phyloP scores from a whole-genome alignment of 1,140 invertebrate species.

The Philopotamus ludificatus region DNA sequence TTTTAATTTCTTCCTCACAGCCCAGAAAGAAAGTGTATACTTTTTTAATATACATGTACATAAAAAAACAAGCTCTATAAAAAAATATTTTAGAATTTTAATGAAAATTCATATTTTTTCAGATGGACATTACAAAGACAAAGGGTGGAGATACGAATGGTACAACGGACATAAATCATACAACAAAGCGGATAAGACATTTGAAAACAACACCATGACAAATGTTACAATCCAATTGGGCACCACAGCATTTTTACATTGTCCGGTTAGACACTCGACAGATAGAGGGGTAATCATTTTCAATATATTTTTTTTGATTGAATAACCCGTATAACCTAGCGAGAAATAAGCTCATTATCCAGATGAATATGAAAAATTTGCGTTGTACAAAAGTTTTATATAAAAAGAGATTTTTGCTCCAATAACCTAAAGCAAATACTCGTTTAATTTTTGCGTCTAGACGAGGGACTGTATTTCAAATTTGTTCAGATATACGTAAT shows the following conservation, averaged over 20 bases:
- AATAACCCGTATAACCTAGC: not conserved
- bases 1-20: not conserved
- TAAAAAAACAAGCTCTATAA: not conserved
- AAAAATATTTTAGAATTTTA: too few relatives aligned
- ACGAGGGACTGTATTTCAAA: too few relatives aligned
- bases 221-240: conserved; percentile 82
- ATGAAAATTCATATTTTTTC: conserved; percentile 9
- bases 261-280: conserved; percentile 56
- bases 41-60: not conserved
- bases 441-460: too few relatives aligned
- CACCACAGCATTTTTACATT: conserved; percentile 81
- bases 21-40: not conserved
- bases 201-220: conserved; percentile 52
- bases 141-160: conserved; percentile 39
- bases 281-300: conserved; percentile 49
- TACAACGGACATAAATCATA: conserved; percentile 35
- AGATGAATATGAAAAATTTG: too few relatives aligned
- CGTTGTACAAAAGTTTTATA: too few relatives aligned
- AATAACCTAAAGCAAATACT: too few relatives aligned
- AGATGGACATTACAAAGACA: conserved; percentile 37
- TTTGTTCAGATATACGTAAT: too few relatives aligned
- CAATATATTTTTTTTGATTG: not conserved
- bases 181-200: conserved; percentile 31
- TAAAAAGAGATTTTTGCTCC: too few relatives aligned
- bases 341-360: too few relatives aligned